Evolutionary conservation across 2,797 vertebrate species (phyloP).

Genomic region (Peromyscus attwateri): DNA sequence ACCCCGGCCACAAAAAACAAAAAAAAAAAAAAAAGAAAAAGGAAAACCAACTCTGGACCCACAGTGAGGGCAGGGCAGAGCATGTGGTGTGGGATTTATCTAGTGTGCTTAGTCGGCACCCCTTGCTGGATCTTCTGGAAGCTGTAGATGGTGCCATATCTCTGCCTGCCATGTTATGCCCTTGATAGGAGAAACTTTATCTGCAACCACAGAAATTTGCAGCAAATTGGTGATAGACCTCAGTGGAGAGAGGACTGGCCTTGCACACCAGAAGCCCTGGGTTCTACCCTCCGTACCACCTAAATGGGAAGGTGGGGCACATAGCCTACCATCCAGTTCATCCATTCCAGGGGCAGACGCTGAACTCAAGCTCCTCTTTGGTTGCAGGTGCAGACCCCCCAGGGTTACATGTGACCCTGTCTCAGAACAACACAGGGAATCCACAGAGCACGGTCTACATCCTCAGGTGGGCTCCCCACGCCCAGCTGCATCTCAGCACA

Average conservation of each 20-base stretch:
- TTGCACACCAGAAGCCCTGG: neutral
- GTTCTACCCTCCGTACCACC: neutral
- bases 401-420: neutral
- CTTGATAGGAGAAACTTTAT: neutral
- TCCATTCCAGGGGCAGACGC: neutral
- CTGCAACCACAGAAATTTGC: neutral
- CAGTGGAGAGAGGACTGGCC: neutral
- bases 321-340: neutral
- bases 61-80: neutral
- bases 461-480: fast-evolving
- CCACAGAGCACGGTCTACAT: neutral
- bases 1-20: no score
- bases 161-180: neutral
- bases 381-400: neutral
- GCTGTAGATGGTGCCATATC: neutral
- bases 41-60: neutral
- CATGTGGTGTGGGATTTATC: neutral
- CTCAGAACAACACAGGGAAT: neutral
- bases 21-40: no score
- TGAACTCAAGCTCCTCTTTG: neutral
- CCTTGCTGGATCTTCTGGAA: neutral
- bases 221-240: neutral
- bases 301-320: neutral
- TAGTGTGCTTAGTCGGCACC: neutral
- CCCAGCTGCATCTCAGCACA: neutral